Percentiles rank a stretch among this genome's conserved stretches.
Evolutionary conservation across 2,113 vertebrate species (phyloP).

Genomic region (Sciurus niger): DNA sequence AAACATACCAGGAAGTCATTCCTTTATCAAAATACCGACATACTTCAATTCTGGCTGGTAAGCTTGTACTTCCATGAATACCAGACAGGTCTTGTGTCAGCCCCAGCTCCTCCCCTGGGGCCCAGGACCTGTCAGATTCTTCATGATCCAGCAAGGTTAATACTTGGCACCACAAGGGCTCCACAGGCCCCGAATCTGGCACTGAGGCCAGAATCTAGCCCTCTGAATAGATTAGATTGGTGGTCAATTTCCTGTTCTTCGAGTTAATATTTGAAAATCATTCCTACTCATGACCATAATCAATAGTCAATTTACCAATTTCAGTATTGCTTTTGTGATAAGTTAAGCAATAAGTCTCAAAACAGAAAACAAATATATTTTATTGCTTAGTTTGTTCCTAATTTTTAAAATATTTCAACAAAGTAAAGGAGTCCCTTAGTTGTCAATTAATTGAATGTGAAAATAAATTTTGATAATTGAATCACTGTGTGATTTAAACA

Average conservation of each 20-base stretch:
- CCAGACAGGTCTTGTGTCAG: background rate
- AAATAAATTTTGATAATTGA: constrained; percentile 26
- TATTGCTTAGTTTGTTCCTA: background rate
- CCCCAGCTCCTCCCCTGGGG: background rate
- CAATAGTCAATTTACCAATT: constrained; percentile 19
- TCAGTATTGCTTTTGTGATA: background rate
- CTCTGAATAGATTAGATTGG: background rate
- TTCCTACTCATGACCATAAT: background rate
- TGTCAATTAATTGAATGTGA: background rate
- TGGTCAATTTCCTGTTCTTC: background rate
- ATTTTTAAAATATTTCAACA: constrained; percentile 8
- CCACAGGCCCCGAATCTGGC: background rate
- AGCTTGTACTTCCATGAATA: background rate
- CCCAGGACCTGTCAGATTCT: background rate
- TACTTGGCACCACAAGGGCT: background rate
- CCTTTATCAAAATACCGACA: background rate
- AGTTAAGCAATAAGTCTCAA: constrained; percentile 1
- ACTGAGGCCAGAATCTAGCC: background rate
- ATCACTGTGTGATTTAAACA: background rate
- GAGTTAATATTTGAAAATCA: constrained; percentile 10
- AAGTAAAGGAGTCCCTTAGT: background rate
- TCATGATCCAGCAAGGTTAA: background rate
- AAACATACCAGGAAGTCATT: background rate
- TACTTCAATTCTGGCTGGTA: background rate
- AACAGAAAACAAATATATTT: constrained; percentile 34